Percentiles rank a stretch among this genome's conserved stretches.
Evolutionary conservation across 2,888 invertebrate species (phyloP).

Genomic region (Parnassius smintheus): DNA sequence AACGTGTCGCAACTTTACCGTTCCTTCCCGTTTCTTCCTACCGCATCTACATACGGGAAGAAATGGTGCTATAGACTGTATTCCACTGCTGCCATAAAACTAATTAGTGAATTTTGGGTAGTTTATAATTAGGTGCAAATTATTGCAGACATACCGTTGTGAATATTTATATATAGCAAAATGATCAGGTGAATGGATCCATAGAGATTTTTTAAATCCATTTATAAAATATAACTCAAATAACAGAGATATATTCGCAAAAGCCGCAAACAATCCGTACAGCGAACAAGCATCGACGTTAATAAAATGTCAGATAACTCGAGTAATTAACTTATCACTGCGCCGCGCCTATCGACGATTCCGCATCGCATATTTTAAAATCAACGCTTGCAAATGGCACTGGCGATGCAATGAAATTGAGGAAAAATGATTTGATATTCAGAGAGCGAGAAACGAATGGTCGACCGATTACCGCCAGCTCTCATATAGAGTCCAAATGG

Average conservation of each 20-base stretch:
- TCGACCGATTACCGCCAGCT: slow-evolving; percentile 64
- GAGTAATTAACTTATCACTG: slow-evolving; percentile 54
- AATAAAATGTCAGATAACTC: slow-evolving; percentile 46
- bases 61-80: too few species aligned
- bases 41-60: too few species aligned
- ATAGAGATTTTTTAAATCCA: not conserved
- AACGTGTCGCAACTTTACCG: too few species aligned
- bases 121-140: too few species aligned
- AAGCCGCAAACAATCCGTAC: slow-evolving; percentile 29
- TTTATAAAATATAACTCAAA: not conserved
- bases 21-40: too few species aligned
- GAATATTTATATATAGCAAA: too few species aligned
- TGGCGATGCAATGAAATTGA: slow-evolving; percentile 61
- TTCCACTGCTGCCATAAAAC: too few species aligned
- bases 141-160: too few species aligned
- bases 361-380: slow-evolving; percentile 39
- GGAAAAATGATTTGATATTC: slow-evolving; percentile 73
- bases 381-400: slow-evolving; percentile 47
- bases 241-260: slow-evolving; percentile 26
- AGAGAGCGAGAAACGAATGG: slow-evolving; percentile 62
- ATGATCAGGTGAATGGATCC: too few species aligned
- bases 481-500: slow-evolving; percentile 69
- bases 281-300: slow-evolving; percentile 38
- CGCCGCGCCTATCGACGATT: slow-evolving; percentile 39
- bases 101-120: too few species aligned